phyloP scores from a whole-genome alignment of 2,888 invertebrate genomes.

The Temnothorax ravouxi region DNA sequence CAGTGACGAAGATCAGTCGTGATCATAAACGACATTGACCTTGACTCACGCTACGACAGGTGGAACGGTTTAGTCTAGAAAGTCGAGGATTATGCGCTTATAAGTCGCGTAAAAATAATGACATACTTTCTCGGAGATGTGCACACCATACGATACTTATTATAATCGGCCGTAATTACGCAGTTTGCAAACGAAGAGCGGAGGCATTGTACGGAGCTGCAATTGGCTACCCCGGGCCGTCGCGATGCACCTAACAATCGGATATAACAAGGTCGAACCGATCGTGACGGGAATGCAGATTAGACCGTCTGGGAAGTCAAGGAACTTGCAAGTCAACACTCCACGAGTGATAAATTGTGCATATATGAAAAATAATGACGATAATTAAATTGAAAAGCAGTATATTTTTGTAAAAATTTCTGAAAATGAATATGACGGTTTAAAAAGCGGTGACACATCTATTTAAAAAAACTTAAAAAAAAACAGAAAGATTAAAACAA shows the following conservation, averaged over 20 bases:
- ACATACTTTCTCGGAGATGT: slow-evolving; percentile 59
- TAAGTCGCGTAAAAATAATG: slow-evolving; percentile 58
- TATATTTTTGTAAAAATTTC: neutral
- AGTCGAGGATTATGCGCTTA: slow-evolving; percentile 62
- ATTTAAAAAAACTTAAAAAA: neutral
- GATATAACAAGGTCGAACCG: slow-evolving; percentile 36
- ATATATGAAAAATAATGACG: neutral
- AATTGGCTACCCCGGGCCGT: slow-evolving; percentile 4
- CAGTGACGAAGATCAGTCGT: slow-evolving; percentile 50
- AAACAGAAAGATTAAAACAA: neutral
- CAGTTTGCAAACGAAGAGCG: slow-evolving; percentile 44
- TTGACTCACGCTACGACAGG: slow-evolving; percentile 51
- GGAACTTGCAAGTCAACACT: neutral
- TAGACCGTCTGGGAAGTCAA: neutral
- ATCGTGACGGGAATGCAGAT: slow-evolving; percentile 37
- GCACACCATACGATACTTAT: slow-evolving; percentile 39
- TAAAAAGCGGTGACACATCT: too few relatives aligned
- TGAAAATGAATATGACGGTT: neutral
- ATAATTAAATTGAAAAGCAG: slow-evolving; percentile 8
- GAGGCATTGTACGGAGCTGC: slow-evolving; percentile 36
- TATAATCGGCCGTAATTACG: slow-evolving; percentile 51
- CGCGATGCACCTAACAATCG: slow-evolving; percentile 32
- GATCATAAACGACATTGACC: slow-evolving; percentile 58
- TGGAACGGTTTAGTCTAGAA: slow-evolving; percentile 59
- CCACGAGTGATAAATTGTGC: neutral